Evolutionary conservation across 2,113 vertebrate genomes (phyloP).

Genomic region (Craseonycteris thonglongyai): DNA sequence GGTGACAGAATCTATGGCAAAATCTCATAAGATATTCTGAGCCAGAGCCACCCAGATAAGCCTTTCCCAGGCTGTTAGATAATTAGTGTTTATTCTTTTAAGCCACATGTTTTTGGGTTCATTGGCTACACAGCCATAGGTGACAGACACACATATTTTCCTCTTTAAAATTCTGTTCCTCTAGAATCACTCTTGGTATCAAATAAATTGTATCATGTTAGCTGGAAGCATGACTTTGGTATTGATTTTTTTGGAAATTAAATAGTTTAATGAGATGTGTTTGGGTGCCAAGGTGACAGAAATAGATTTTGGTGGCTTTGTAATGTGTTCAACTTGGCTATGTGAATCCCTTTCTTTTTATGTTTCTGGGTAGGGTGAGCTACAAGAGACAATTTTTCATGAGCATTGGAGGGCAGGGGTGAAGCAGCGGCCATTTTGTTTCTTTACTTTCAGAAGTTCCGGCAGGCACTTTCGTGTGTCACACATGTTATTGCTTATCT

Average conservation of each 20-base stretch:
- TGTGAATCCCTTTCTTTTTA: background rate
- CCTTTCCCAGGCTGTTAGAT: background rate
- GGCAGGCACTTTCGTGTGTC: background rate
- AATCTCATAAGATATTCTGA: background rate
- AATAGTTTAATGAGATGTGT: background rate
- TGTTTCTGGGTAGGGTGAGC: background rate
- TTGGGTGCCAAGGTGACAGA: background rate
- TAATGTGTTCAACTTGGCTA: background rate
- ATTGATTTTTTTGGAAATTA: background rate
- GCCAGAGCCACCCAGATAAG: background rate
- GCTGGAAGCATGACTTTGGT: background rate
- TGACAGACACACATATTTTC: background rate
- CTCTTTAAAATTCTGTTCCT: background rate
- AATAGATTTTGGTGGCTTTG: background rate
- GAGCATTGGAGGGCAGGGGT: background rate
- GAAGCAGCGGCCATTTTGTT: background rate
- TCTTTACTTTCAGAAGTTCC: background rate
- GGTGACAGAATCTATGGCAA: background rate
- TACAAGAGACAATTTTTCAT: background rate
- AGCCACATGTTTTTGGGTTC: background rate
- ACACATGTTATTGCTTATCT: background rate
- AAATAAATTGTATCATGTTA: background rate
- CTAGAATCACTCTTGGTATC: background rate
- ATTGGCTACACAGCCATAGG: background rate
- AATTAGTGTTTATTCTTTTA: background rate